Evolutionary conservation across 2,797 vertebrate genomes (phyloP).

Genomic region (Hybognathus amarus): DNA sequence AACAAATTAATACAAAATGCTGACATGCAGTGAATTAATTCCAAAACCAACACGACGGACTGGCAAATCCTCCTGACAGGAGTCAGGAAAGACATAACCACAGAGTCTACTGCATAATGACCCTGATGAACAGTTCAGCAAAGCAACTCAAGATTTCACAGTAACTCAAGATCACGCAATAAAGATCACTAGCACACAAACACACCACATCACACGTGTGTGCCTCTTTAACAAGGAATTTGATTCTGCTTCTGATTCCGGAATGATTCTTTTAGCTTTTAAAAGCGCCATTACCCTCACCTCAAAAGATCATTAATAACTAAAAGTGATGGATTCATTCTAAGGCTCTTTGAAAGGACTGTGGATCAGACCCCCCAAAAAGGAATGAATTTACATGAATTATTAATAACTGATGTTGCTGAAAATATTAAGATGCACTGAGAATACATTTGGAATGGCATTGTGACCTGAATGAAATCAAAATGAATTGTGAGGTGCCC

Average conservation of each 20-base stretch:
- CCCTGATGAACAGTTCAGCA: background rate
- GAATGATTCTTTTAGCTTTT: background rate
- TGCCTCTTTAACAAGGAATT: background rate
- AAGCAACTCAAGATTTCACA: background rate
- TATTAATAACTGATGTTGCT: background rate
- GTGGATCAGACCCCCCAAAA: too few species aligned
- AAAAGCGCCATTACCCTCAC: background rate
- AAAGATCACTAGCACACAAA: background rate
- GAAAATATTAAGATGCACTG: background rate
- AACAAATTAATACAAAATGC: conserved; percentile 31
- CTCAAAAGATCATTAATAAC: background rate
- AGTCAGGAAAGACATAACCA: background rate
- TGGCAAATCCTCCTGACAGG: background rate
- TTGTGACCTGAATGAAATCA: background rate
- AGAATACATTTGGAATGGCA: background rate
- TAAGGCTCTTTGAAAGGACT: background rate
- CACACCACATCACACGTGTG: background rate
- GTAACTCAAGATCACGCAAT: too few species aligned
- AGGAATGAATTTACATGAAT: too few species aligned
- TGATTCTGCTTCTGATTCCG: background rate
- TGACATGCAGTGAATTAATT: conserved; percentile 11
- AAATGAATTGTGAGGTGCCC: background rate
- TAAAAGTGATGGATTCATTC: background rate
- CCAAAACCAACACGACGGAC: background rate
- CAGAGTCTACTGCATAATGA: background rate